A percentile compares a stretch with the other conserved stretches of the same genome.
phyloP scores from a whole-genome alignment of 2,888 invertebrate species.

The Dromius quadrimaculatus region DNA sequence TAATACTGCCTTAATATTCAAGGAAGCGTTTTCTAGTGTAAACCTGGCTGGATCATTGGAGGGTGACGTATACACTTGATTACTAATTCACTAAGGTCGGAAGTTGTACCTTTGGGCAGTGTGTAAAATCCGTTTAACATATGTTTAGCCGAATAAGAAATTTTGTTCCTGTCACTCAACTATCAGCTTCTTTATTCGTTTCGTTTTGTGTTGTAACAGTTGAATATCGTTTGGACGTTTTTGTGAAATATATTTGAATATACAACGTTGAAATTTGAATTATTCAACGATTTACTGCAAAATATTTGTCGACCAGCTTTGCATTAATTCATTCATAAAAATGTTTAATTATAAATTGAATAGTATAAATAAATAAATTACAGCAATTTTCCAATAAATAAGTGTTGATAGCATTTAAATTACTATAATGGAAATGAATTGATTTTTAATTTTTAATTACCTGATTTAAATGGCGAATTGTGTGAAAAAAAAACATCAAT shows the following conservation, averaged over 20 bases:
- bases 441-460: constrained; percentile 31
- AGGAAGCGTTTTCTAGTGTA: constrained; percentile 23
- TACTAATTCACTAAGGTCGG: constrained; percentile 50
- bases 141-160: constrained; percentile 47
- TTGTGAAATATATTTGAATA: constrained; percentile 26
- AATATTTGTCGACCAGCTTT: no score
- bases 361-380: constrained; percentile 22
- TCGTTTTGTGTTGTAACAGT: constrained; percentile 24
- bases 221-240: constrained; percentile 30
- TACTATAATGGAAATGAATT: constrained; percentile 26
- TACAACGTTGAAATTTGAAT: constrained; percentile 16
- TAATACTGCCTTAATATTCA: no score
- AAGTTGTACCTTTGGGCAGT: constrained; percentile 48
- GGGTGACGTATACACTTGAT: constrained; percentile 46
- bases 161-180: constrained; percentile 43
- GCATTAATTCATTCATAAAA: neutral
- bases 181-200: constrained; percentile 46
- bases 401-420: constrained; percentile 27
- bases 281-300: no score
- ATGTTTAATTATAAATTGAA: neutral
- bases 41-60: constrained; percentile 11
- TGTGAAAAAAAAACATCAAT: constrained; percentile 29
- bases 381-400: constrained; percentile 13
- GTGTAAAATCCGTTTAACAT: constrained; percentile 48
- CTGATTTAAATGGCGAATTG: neutral